These are phyloP conservation scores for Platerodrilus igneus DNA, from an alignment of 2,888 invertebrate genomes.

Conservation along the genomic window DNA sequence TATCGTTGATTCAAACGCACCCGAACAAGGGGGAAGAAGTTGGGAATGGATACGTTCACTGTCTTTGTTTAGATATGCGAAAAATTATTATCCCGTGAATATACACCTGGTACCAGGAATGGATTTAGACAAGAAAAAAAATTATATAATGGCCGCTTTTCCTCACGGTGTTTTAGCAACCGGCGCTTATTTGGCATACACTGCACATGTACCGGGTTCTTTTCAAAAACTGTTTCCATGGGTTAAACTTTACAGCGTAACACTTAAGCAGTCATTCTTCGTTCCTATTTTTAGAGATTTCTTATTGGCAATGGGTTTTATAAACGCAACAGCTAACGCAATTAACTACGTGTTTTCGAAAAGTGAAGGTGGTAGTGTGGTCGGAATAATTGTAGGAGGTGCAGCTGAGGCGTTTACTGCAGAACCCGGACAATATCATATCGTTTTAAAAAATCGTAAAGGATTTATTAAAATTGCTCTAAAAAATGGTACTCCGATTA, in stretches of 20 bases:
- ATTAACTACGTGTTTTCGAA: conserved; percentile 58
- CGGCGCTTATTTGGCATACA: too few relatives aligned
- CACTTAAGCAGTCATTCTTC: conserved; percentile 64
- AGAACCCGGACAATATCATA: conserved; percentile 67
- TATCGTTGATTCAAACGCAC: too few relatives aligned
- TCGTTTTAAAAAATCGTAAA: conserved; percentile 70
- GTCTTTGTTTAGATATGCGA: too few relatives aligned
- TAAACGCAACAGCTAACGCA: conserved; percentile 62
- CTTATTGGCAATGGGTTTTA: conserved; percentile 52
- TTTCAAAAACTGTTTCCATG: conserved; percentile 51
- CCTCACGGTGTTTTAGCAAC: too few relatives aligned
- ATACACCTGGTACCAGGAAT: too few relatives aligned
- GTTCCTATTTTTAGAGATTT: conserved; percentile 71
- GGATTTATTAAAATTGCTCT: conserved; percentile 48
- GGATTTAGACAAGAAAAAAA: too few relatives aligned
- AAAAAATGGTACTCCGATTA: conserved; percentile 65
- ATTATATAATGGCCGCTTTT: too few relatives aligned
- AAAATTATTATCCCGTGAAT: too few relatives aligned
- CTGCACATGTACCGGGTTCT: conserved; percentile 60
- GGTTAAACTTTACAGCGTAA: conserved; percentile 49
- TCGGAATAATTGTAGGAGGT: conserved; percentile 80
- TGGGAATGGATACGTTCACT: too few relatives aligned
- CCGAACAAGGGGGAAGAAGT: too few relatives aligned
- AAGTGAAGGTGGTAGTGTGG: conserved; percentile 55
- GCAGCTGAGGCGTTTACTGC: conserved; percentile 83